These are phyloP conservation scores for Clanis bilineata DNA, from an alignment of 2,888 invertebrate species.

Conservation along the genomic window DNA sequence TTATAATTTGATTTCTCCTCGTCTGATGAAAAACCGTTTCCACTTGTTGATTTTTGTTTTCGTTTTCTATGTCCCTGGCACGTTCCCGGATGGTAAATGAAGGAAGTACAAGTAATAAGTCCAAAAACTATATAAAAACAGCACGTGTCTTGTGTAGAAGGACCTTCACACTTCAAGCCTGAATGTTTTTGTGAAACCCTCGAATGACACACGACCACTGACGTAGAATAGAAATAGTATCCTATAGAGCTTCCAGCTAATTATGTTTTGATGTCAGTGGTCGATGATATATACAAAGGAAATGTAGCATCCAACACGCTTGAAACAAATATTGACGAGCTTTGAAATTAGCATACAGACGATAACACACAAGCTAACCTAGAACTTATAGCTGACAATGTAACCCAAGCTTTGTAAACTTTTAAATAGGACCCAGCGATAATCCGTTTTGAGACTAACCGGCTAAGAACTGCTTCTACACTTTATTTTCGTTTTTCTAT, in stretches of 20 bases:
- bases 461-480: constrained; percentile 41
- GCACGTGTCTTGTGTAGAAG: constrained; percentile 79
- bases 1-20: constrained; percentile 17
- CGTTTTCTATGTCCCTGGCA: constrained; percentile 63
- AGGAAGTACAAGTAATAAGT: constrained; percentile 82
- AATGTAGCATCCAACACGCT: constrained; percentile 58
- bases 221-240: constrained; percentile 44
- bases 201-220: constrained; percentile 70
- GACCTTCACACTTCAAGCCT: constrained; percentile 70
- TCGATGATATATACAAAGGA: background rate
- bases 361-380: constrained; percentile 41
- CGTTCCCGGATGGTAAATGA: constrained; percentile 65
- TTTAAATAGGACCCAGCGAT: constrained; percentile 20
- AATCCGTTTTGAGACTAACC: background rate
- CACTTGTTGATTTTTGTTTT: constrained; percentile 67
- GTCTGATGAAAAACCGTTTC: constrained; percentile 45
- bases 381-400: constrained; percentile 41
- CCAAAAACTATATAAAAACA: constrained; percentile 72
- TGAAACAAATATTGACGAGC: constrained; percentile 50
- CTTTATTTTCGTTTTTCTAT: constrained; percentile 34
- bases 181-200: constrained; percentile 50
- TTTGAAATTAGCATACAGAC: constrained; percentile 40
- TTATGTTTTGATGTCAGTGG: constrained; percentile 11
- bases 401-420: constrained; percentile 30
- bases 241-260: constrained; percentile 50